phyloP scores from a whole-genome alignment of 2,888 invertebrate genomes.

The Lepidocyrtinus sp. region DNA sequence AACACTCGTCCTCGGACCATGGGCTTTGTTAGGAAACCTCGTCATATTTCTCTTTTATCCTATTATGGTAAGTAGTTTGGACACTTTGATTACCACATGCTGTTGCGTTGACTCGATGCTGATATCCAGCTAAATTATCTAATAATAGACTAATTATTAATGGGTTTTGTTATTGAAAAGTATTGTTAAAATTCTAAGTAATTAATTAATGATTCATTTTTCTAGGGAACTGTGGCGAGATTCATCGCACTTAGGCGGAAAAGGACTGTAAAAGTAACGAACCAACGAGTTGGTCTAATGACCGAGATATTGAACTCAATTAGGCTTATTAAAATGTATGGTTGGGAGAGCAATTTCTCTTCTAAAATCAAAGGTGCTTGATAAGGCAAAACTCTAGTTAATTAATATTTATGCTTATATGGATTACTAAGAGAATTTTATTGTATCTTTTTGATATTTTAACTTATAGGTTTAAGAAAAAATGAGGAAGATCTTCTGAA shows the following conservation, averaged over 20 bases:
- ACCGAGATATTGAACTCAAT: conserved; percentile 75
- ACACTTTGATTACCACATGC: too few species aligned
- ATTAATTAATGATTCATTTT: conserved; percentile 32
- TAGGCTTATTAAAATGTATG: conserved; percentile 76
- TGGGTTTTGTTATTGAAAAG: background rate
- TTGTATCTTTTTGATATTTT: conserved; percentile 22
- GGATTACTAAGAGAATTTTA: background rate
- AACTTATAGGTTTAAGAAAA: conserved; percentile 70
- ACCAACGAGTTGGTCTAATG: conserved; percentile 73
- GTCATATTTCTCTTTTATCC: conserved; percentile 73
- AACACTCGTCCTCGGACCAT: conserved; percentile 73
- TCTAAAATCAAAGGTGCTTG: conserved; percentile 71
- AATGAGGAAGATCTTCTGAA: conserved; percentile 72
- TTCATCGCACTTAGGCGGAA: conserved; percentile 71
- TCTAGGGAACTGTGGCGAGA: conserved; percentile 71
- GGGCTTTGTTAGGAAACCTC: conserved; percentile 73
- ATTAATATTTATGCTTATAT: background rate
- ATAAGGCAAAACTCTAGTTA: background rate
- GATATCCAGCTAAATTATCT: too few species aligned
- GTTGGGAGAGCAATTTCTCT: conserved; percentile 76
- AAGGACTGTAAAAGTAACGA: conserved; percentile 71
- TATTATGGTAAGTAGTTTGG: conserved; percentile 74
- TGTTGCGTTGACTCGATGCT: too few species aligned
- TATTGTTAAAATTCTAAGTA: conserved; percentile 1
- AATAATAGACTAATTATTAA: background rate